phyloP scores from a whole-genome alignment of 2,888 invertebrate species.

The Phyllotreta cruciferae region DNA sequence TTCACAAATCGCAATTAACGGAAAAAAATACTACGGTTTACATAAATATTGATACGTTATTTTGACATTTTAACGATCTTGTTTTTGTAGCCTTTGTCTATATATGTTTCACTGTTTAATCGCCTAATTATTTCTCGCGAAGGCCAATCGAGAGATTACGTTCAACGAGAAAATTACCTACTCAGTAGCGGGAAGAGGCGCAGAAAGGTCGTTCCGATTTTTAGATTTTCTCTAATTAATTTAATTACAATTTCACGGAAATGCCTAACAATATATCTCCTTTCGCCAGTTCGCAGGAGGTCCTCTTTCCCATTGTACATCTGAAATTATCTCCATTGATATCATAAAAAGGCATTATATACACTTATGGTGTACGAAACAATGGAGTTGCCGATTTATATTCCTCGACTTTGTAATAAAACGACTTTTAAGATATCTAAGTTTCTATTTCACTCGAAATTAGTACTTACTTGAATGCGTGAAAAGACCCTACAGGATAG shows the following conservation, averaged over 20 bases:
- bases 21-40: constrained; percentile 28
- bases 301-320: not conserved
- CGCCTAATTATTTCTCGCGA: constrained; percentile 33
- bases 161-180: constrained; percentile 26
- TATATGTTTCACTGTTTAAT: constrained; percentile 31
- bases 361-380: constrained; percentile 10
- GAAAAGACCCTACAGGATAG: constrained; percentile 1
- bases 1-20: constrained; percentile 14
- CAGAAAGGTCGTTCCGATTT: constrained; percentile 6
- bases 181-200: constrained; percentile 18
- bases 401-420: constrained; percentile 18
- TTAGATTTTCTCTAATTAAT: too few species aligned
- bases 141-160: constrained; percentile 21
- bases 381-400: constrained; percentile 14
- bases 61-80: constrained; percentile 34
- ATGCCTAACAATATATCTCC: not conserved
- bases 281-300: not conserved
- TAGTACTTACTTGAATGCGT: constrained; percentile 20
- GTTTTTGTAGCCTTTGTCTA: constrained; percentile 31
- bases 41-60: constrained; percentile 36
- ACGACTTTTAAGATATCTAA: constrained; percentile 16
- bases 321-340: constrained; percentile 4
- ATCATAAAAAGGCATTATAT: constrained; percentile 17
- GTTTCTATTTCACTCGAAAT: constrained; percentile 22
- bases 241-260: not conserved